A percentile compares a stretch with the other conserved stretches of the same genome.
phyloP scores from a whole-genome alignment of 2,797 vertebrate species.

The Periophthalmus magnuspinnatus region DNA sequence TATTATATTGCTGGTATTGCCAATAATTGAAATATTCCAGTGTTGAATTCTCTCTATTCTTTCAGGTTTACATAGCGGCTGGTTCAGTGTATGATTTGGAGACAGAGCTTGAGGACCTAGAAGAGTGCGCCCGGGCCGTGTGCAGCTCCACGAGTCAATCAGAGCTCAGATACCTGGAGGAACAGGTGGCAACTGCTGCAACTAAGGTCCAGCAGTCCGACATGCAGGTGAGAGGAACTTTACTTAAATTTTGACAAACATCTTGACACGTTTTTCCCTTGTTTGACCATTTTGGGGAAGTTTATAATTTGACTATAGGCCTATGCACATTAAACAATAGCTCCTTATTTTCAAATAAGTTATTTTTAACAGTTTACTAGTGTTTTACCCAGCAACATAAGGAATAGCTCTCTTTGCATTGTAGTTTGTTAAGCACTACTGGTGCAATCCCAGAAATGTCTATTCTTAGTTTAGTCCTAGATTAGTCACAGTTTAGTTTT shows the following conservation, averaged over 20 bases:
- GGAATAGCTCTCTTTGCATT: no score
- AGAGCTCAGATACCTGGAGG: constrained; percentile 89
- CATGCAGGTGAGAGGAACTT: constrained; percentile 79
- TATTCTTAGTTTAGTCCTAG: no score
- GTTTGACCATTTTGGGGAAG: no score
- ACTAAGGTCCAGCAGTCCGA: constrained; percentile 94
- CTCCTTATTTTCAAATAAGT: no score
- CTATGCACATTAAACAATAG: no score
- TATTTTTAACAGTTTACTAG: no score
- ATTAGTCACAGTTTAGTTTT: neutral
- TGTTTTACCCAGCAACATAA: no score
- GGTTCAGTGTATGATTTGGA: constrained; percentile 88
- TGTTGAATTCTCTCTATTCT: neutral
- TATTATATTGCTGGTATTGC: neutral
- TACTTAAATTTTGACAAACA: no score
- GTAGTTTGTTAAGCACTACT: no score
- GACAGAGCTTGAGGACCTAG: constrained; percentile 86
- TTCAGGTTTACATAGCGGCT: constrained; percentile 91
- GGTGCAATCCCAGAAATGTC: no score
- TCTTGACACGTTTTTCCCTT: no score
- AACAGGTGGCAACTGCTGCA: constrained; percentile 92
- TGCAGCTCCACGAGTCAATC: constrained; percentile 80
- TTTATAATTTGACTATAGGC: no score
- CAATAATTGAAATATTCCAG: neutral
- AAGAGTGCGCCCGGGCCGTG: constrained; percentile 86